Evolutionary conservation across 2,888 invertebrate genomes (phyloP).

Genomic region (Thereva nobilitata): DNA sequence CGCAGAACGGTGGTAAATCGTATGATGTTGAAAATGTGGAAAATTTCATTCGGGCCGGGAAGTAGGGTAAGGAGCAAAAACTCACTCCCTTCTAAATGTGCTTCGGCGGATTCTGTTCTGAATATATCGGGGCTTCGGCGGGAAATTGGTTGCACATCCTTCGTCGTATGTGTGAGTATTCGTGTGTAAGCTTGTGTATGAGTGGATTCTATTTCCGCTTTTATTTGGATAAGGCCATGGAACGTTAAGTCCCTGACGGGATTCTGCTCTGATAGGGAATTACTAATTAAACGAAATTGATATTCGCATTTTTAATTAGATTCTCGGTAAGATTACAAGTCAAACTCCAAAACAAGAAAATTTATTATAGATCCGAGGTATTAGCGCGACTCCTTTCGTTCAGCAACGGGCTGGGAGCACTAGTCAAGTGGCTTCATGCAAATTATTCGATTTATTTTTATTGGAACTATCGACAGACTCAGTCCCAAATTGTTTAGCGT

Average conservation of each 20-base stretch:
- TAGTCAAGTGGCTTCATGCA: too few species aligned
- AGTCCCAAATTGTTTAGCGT: too few species aligned
- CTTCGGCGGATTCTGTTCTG: neutral
- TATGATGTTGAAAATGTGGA: too few species aligned
- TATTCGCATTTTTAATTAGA: slow-evolving; percentile 6
- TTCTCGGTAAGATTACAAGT: neutral
- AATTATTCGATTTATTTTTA: too few species aligned
- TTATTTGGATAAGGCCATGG: neutral
- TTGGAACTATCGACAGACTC: too few species aligned
- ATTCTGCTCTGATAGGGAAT: neutral
- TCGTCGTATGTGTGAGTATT: too few species aligned
- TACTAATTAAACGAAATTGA: slow-evolving; percentile 16
- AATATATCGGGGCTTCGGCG: neutral
- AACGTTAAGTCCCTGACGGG: neutral
- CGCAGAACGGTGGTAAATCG: too few species aligned
- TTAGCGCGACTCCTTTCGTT: too few species aligned
- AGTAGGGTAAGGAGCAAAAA: slow-evolving; percentile 1
- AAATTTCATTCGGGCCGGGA: too few species aligned
- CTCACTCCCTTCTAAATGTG: slow-evolving; percentile 9
- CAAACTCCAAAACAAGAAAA: neutral
- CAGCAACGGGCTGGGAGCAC: too few species aligned
- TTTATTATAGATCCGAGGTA: too few species aligned
- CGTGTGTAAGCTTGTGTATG: neutral
- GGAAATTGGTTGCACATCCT: slow-evolving; percentile 8
- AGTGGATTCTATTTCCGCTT: slow-evolving; percentile 12